phyloP scores from a whole-genome alignment of 2,888 invertebrate species.

The Cheilosia vulpina region DNA sequence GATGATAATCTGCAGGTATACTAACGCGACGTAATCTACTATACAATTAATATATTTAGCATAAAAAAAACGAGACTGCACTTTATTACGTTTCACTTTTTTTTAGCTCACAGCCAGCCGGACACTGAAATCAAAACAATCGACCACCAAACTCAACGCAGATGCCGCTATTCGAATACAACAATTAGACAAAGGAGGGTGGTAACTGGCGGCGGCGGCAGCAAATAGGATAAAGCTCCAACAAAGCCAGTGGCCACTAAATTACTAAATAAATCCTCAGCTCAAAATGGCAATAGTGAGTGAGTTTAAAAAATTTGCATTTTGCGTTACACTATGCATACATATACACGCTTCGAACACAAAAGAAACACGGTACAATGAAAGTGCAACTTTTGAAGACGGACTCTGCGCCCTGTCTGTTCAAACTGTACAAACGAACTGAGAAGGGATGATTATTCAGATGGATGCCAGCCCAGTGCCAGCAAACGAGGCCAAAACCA shows the following conservation, averaged over 20 bases:
- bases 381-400: neutral
- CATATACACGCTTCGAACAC: conserved; percentile 3
- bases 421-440: conserved; percentile 53
- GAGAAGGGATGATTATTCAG: conserved; percentile 53
- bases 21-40: conserved; percentile 34
- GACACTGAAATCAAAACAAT: conserved; percentile 18
- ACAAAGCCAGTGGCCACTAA: neutral
- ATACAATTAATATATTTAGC: conserved; percentile 36
- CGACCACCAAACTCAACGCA: neutral
- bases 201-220: neutral
- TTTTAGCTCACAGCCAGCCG: neutral
- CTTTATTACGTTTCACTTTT: conserved; percentile 37
- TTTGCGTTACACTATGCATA: neutral
- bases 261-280: neutral
- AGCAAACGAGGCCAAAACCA: neutral
- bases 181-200: conserved; percentile 8
- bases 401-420: conserved; percentile 27
- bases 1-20: neutral
- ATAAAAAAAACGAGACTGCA: conserved; percentile 13
- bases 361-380: neutral
- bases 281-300: neutral
- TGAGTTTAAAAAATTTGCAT: neutral
- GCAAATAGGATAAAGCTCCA: conserved; percentile 15
- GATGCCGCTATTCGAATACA: conserved; percentile 6
- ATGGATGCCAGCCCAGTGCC: conserved; percentile 42